Evolutionary conservation across 2,797 vertebrate genomes (phyloP), one percentile per base, ranked within the genome.

Genomic region (Meda fulgida): DNA sequence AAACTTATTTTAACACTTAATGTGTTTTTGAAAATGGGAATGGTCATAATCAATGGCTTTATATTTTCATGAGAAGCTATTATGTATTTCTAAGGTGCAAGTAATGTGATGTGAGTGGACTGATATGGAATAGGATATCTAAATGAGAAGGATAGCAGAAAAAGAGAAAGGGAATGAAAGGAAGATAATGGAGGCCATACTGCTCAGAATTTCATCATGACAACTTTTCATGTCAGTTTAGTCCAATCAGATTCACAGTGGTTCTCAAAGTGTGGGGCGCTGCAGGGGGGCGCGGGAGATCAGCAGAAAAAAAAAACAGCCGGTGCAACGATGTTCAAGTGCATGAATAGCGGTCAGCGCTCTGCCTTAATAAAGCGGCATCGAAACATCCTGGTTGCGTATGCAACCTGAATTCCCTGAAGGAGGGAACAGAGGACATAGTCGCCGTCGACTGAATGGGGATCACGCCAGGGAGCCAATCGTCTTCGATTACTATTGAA

Each of bases 121-220:
- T 66, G 55, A 83, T 19, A 58, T 31, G 21, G 29, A 83, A 75
- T 26, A 23, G 36, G 72, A 79, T 21, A 60, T 71, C 26, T 29
- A 21, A 36, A 73, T 11, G 43, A 80, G 71, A 70, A 82, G 1
- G 2, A 34, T 23, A 70, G 46, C 26, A 48, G 29, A 43, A 34
- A 72, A 66, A 60, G 73, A 70, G 36, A 75, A 29, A 65, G 19
- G 71, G 31, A 46, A 85, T 70, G 46, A 72, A 58, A 76, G 53
- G 36, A 67, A 73, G 48, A 71, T 11, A 58, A n/a, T 76, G 69
- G 58, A 70, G 34, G 78, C 84, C n/a, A 92, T 87, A 38, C 71
- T 69, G 53, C 73, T 81, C 80, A 66, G 69, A 73, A 86, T 89
- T 86, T 89, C 86, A 87, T 86, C 88, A 91, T 87, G 87, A 82